Evolutionary conservation across 2,113 vertebrate species (phyloP).

Genomic region (Oncorhynchus nerka): DNA sequence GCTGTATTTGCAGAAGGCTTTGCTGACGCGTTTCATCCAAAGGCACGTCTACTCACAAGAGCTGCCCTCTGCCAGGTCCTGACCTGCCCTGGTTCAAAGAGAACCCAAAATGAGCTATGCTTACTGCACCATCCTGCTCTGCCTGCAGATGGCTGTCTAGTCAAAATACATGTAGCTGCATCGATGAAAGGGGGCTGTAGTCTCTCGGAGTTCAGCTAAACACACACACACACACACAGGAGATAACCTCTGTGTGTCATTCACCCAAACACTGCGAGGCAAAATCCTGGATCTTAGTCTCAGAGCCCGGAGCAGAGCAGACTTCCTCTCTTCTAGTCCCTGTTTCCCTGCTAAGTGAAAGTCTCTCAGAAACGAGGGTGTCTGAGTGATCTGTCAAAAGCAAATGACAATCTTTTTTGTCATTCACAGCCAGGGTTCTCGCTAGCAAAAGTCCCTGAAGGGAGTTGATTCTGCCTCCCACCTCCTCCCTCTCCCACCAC

Average conservation of each 20-base stretch:
- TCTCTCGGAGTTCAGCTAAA: neutral
- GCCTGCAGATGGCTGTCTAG: constrained; percentile 78
- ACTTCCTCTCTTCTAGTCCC: constrained; percentile 45
- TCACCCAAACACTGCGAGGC: constrained; percentile 46
- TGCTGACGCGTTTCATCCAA: constrained; percentile 44
- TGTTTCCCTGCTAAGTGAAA: constrained; percentile 50
- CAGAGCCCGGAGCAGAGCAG: constrained; percentile 44
- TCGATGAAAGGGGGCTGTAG: constrained; percentile 2
- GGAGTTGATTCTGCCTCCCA: constrained; percentile 39
- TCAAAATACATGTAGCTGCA: constrained; percentile 48
- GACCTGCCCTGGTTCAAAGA: constrained; percentile 52
- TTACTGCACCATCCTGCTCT: constrained; percentile 18
- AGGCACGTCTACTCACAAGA: constrained; percentile 46
- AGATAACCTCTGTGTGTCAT: constrained; percentile 49
- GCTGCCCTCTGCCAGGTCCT: constrained; percentile 34
- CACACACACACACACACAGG: constrained; percentile 1
- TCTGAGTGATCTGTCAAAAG: constrained; percentile 69
- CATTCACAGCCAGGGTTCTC: constrained; percentile 56
- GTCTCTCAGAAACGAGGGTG: constrained; percentile 57
- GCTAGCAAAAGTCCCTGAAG: constrained; percentile 54
- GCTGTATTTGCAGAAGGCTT: constrained; percentile 36
- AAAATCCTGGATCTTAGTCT: constrained; percentile 51
- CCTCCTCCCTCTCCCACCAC: constrained; percentile 25
- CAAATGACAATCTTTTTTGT: constrained; percentile 73
- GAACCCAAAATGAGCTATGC: constrained; percentile 31